These are phyloP conservation scores for Neelides folsomi DNA, from an alignment of 2,888 invertebrate genomes.

Conservation along the genomic window DNA sequence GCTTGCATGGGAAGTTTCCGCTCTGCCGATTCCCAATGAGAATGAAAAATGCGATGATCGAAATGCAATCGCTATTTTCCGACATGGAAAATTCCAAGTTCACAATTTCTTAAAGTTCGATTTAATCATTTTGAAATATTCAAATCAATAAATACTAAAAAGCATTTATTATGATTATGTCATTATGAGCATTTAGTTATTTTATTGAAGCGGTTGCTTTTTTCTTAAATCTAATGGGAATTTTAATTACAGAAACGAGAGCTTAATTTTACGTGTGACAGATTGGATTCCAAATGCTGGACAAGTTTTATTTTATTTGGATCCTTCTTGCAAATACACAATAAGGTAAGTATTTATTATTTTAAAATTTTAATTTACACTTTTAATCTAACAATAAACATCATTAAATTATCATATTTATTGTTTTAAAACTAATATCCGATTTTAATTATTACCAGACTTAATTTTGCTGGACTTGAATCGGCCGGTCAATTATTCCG, in stretches of 20 bases:
- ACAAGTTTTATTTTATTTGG: constrained; percentile 49
- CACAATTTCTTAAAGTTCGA: constrained; percentile 13
- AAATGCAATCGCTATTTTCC: constrained; percentile 21
- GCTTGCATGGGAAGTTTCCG: constrained; percentile 22
- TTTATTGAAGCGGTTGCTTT: too few relatives aligned
- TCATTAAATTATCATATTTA: too few relatives aligned
- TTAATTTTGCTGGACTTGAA: constrained; percentile 14
- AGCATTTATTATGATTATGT: too few relatives aligned
- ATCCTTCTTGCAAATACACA: constrained; percentile 56
- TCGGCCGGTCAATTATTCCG: constrained; percentile 46
- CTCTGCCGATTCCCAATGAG: neutral
- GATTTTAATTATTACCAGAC: too few relatives aligned
- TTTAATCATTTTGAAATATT: too few relatives aligned
- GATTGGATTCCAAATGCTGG: constrained; percentile 36
- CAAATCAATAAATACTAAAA: too few relatives aligned
- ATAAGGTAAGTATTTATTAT: constrained; percentile 44
- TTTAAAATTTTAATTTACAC: too few relatives aligned
- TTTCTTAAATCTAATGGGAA: too few relatives aligned
- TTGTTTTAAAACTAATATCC: too few relatives aligned
- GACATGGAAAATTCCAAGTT: constrained; percentile 16
- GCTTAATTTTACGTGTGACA: constrained; percentile 16
- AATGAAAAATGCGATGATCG: constrained; percentile 10
- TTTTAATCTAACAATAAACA: too few relatives aligned
- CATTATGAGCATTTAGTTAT: too few relatives aligned
- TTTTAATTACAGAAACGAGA: constrained; percentile 22